Percentiles rank a stretch among this genome's conserved stretches.
phyloP scores from a whole-genome alignment of 2,797 vertebrate species.

The Chelidonichthys spinosus region DNA sequence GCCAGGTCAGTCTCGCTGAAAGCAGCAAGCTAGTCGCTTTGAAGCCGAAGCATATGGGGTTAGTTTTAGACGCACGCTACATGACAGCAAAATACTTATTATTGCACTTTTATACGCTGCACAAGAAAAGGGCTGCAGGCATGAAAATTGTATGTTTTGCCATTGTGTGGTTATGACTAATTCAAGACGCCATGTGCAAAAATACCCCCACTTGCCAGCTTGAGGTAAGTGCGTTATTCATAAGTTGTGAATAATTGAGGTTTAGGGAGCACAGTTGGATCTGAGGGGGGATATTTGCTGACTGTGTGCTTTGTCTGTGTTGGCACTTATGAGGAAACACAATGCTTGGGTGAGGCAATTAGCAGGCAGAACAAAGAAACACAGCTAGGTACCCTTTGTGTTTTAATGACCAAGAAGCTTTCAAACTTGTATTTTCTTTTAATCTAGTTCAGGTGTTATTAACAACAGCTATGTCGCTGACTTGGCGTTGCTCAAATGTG shows the following conservation, averaged over 20 bases:
- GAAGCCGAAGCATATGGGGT: constrained; percentile 6
- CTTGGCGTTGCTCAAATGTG: not conserved
- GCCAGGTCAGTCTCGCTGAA: constrained; percentile 23
- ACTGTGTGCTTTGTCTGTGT: constrained; percentile 67
- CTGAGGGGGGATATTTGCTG: constrained; percentile 68
- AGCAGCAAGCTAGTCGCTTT: not conserved
- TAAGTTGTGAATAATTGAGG: constrained; percentile 83
- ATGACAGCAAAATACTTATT: constrained; percentile 57
- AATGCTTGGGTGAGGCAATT: constrained; percentile 61
- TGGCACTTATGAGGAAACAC: constrained; percentile 63
- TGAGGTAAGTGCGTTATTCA: constrained; percentile 81
- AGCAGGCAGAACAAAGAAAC: constrained; percentile 44
- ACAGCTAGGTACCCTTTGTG: constrained; percentile 9
- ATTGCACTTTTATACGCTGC: constrained; percentile 36
- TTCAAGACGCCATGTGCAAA: constrained; percentile 76
- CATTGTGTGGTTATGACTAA: constrained; percentile 78
- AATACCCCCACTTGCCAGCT: constrained; percentile 77
- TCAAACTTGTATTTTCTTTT: not conserved
- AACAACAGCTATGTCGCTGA: not conserved
- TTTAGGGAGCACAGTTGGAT: constrained; percentile 68
- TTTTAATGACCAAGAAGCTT: constrained; percentile 34
- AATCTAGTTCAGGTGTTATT: not conserved
- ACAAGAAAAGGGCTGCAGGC: constrained; percentile 25
- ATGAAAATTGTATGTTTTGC: constrained; percentile 78
- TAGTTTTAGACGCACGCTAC: constrained; percentile 24